Conservation (phyloP, 2,797 vertebrate species). For the Microchirus variegatus region DNA sequence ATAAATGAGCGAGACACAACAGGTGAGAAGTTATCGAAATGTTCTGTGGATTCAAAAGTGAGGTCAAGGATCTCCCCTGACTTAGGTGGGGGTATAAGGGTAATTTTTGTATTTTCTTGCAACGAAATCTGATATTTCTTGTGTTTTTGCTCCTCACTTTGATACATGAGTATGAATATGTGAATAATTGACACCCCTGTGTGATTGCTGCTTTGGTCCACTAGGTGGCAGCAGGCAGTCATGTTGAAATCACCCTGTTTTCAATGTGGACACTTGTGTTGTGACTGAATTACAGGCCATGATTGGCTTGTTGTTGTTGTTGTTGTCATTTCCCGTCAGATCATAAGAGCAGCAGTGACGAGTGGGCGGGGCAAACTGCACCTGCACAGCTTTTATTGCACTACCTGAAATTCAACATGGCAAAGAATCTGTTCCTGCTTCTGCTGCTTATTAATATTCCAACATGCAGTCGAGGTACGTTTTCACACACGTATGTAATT, state of each 20-base stretch:
- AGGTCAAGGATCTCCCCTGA: no score
- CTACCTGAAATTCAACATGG: constrained; percentile 1
- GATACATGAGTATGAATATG: no score
- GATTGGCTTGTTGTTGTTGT: constrained; percentile 11
- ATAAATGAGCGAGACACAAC: no score
- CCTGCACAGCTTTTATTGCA: not conserved
- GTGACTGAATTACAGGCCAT: not conserved
- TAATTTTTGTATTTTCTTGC: no score
- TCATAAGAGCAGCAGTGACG: not conserved
- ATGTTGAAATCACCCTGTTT: not conserved
- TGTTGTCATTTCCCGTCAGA: not conserved
- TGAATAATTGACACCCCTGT: not conserved
- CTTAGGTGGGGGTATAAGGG: no score
- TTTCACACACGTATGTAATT: not conserved
- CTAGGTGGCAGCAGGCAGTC: constrained; percentile 48
- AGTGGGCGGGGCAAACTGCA: not conserved
- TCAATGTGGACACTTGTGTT: not conserved
- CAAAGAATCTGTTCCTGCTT: not conserved
- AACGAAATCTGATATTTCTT: no score
- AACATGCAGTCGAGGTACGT: constrained; percentile 7
- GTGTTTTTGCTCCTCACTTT: no score
- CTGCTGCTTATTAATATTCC: constrained; percentile 12
- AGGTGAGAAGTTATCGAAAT: no score
- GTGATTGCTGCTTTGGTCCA: not conserved
- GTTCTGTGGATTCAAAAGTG: no score